phyloP scores from a whole-genome alignment of 1,140 invertebrate genomes.

The Sipha flava region DNA sequence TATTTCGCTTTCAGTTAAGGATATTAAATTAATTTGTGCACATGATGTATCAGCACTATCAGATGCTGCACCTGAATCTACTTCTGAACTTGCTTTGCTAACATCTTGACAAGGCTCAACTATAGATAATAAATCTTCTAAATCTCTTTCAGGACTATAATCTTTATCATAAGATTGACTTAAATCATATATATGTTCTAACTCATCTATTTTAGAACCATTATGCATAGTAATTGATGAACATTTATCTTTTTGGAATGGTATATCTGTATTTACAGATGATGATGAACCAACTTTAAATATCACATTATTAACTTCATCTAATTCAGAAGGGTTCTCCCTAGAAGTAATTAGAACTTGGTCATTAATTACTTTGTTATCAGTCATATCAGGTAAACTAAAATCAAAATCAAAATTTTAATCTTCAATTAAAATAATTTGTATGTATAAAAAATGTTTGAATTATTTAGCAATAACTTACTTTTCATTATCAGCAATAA shows the following conservation, averaged over 20 bases:
- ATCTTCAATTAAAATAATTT: neutral
- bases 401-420: neutral
- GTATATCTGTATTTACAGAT: neutral
- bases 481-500: constrained; percentile 36
- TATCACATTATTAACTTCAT: neutral
- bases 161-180: constrained; percentile 3
- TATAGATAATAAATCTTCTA: constrained; percentile 30
- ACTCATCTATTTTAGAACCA: neutral
- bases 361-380: neutral
- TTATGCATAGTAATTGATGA: neutral
- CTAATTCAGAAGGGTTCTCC: neutral
- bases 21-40: neutral
- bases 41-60: constrained; percentile 16
- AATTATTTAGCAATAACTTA: neutral
- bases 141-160: constrained; percentile 29
- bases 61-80: constrained; percentile 13
- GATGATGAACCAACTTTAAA: constrained; percentile 4
- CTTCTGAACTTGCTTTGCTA: constrained; percentile 17
- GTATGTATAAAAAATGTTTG: neutral
- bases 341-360: neutral
- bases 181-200: neutral
- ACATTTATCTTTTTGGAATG: neutral
- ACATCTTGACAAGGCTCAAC: constrained; percentile 28
- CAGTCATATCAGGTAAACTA: neutral
- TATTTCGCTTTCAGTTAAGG: neutral